Conservation (phyloP, 2,888 invertebrate genomes). For the Fissipunctia ypsillon region DNA sequence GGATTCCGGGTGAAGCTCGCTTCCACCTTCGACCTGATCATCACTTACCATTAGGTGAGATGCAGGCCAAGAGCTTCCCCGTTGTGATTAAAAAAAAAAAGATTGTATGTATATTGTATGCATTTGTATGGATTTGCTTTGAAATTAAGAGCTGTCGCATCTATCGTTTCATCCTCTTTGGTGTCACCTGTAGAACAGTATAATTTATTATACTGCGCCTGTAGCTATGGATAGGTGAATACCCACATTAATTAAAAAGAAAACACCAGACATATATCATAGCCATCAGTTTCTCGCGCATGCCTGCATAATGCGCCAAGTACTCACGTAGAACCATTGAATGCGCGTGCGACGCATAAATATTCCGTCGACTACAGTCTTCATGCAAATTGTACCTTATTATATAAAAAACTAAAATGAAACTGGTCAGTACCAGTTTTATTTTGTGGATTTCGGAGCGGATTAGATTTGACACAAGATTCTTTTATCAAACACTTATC, state of each 20-base stretch:
- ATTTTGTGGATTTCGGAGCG: no score
- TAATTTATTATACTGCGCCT: no score
- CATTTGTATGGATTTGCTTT: no score
- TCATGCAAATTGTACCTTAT: constrained; percentile 10
- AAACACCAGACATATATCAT: constrained; percentile 23
- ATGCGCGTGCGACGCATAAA: constrained; percentile 48
- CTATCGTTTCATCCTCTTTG: not conserved
- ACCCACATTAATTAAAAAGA: constrained; percentile 42
- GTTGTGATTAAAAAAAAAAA: no score
- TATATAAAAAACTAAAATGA: not conserved
- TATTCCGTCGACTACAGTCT: constrained; percentile 24
- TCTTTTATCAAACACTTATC: not conserved
- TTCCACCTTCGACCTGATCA: no score
- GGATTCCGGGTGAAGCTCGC: no score
- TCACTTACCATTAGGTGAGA: no score
- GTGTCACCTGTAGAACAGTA: not conserved
- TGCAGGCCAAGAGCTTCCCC: no score
- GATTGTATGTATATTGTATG: no score
- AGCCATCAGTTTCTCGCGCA: constrained; percentile 40
- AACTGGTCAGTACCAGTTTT: no score
- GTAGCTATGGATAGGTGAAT: not conserved
- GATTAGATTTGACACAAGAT: not conserved
- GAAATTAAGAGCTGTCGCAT: not conserved
- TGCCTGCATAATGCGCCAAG: constrained; percentile 58
- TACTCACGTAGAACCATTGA: constrained; percentile 25